Evolutionary conservation across 1,140 invertebrate species (phyloP).

Genomic region (Cotesia chilonis): DNA sequence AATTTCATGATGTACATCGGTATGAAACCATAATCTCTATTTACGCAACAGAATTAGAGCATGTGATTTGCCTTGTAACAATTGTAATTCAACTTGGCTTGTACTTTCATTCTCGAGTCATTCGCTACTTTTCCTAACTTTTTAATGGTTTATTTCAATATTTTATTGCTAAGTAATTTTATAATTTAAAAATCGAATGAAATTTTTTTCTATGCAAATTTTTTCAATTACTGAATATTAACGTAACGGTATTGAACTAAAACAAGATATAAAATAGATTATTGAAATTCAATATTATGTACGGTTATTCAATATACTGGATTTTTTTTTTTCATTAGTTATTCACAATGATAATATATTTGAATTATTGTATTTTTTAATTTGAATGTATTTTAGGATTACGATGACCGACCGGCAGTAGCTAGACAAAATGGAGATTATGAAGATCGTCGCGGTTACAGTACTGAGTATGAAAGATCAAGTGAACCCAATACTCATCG

Average conservation of each 20-base stretch:
- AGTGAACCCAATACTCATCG: conserved; percentile 50
- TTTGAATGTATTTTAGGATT: conserved; percentile 48
- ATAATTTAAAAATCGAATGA: not conserved
- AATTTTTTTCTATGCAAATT: not conserved
- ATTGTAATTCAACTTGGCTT: no score
- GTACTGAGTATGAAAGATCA: conserved; percentile 46
- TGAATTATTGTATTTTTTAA: not conserved
- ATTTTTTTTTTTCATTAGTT: not conserved
- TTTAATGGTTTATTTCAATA: not conserved
- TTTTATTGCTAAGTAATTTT: no score
- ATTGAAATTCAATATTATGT: conserved; percentile 16
- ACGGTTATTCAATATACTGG: not conserved
- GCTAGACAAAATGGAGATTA: conserved; percentile 57
- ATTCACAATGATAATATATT: not conserved
- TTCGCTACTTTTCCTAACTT: not conserved
- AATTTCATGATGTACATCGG: no score
- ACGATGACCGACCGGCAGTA: conserved; percentile 49
- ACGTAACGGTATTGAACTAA: not conserved
- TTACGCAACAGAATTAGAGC: no score
- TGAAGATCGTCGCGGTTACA: conserved; percentile 49
- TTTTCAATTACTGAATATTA: no score
- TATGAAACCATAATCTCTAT: no score
- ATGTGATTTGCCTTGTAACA: no score
- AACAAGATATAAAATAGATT: not conserved
- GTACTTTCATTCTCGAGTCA: no score